Evolutionary conservation across 35 echinoderm and acorn worm species (phyloP), one percentile per base, ranked within the genome.

Genomic region (Acanthaster planci): DNA sequence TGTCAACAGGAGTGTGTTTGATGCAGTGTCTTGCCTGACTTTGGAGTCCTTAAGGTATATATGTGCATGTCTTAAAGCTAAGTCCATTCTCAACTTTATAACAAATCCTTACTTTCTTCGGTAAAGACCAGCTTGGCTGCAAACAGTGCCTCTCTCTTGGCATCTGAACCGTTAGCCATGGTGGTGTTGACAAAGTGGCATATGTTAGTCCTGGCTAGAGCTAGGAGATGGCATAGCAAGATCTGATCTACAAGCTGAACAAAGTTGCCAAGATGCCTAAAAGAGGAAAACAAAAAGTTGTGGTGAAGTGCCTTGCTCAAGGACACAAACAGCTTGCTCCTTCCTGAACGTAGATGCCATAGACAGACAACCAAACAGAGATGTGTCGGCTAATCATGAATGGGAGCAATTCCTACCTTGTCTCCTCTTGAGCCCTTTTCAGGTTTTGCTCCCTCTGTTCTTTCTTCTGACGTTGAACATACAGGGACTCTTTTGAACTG

Each of bases 401-500:
- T 75, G 19, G 29, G 52, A 40, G 17, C 10, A 55, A 37, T 51
- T 18, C 85, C 78, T 86, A 92, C 96, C 86, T 93, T 0, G 96
- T 84, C 52, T 99, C 96, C 31, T 94, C 89, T 67, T 94, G 92
- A 47, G 96, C 92, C 52, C 85, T 82, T 8, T 76, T 77, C 40
- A 99, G 58, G 51, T 99, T 99, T 34, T 81, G 47, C 58, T 99
- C 96, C 53, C 96, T 72, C 21, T 99, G 96, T 52, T 99, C 96
- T 84, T 99, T 99, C 82, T 94, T 99, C 83, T 93, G 85, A 84
- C 92, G 80, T 40, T 99, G 96, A 8, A 94, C 77, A 86, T 84
- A 91, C 47, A 99, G 68, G 12, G 96, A 99, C 39, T 99, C 96
- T 76, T 94, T 99, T 44, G 96, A 99, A 53, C 92, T 94, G 51